Percentiles rank a stretch among this genome's conserved stretches.
These are phyloP conservation scores for Chloropsis hardwickii DNA, from an alignment of 2,113 vertebrate genomes.

Conservation along the genomic window DNA sequence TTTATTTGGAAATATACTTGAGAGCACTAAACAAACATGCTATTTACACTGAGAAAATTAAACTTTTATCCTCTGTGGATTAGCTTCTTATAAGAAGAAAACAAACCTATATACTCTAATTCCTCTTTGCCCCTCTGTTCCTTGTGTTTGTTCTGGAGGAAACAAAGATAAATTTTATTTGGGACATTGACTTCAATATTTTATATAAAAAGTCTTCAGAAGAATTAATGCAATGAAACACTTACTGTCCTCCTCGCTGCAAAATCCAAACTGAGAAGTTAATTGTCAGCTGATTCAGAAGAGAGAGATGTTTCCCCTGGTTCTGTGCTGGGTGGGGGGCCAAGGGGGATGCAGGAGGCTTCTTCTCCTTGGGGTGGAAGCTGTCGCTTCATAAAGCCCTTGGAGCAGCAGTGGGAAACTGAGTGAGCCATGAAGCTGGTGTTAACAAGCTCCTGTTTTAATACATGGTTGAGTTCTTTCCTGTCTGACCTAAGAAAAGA, in stretches of 20 bases:
- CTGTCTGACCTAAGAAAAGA: not conserved
- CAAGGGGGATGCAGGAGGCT: accelerated
- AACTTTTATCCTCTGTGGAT: not conserved
- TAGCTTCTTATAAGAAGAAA: not conserved
- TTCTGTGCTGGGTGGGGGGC: not conserved
- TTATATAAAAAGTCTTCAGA: not conserved
- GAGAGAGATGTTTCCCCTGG: not conserved
- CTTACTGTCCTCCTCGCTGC: not conserved
- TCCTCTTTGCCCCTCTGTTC: not conserved
- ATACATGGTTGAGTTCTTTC: not conserved
- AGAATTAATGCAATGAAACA: not conserved
- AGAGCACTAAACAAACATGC: not conserved
- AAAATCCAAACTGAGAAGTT: not conserved
- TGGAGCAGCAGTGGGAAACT: not conserved
- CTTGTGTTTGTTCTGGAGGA: not conserved
- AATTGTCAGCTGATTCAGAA: not conserved
- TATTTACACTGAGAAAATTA: not conserved
- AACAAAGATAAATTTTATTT: not conserved
- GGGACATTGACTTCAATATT: not conserved
- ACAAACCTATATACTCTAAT: not conserved
- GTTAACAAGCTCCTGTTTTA: not conserved
- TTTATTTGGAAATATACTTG: not conserved
- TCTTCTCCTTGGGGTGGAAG: not conserved
- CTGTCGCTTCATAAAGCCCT: not conserved
- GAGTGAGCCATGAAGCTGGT: not conserved